phyloP scores from a whole-genome alignment of 2,797 vertebrate genomes.

The Periparus ater region DNA sequence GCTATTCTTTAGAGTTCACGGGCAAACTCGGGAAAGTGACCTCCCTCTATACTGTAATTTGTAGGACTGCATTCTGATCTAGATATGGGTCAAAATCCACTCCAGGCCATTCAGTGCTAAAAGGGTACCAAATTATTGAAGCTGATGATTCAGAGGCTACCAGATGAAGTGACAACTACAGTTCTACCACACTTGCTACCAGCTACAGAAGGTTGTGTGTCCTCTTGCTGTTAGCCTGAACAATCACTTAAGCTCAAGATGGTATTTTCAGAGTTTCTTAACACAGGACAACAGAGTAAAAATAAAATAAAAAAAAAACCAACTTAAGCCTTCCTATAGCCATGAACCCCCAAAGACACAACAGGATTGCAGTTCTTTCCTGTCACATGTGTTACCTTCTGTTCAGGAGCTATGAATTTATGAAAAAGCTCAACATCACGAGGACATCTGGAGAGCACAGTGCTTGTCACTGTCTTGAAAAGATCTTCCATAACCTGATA shows the following conservation, averaged over 20 bases:
- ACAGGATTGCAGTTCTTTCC: background rate
- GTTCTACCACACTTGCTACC: background rate
- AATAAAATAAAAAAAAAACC: no score
- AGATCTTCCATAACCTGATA: slow-evolving; percentile 90
- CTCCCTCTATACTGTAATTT: background rate
- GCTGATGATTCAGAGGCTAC: background rate
- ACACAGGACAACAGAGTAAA: background rate
- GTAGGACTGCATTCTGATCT: background rate
- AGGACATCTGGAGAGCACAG: slow-evolving; percentile 82
- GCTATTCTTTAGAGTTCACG: background rate
- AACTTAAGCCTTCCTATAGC: background rate
- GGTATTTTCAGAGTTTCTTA: background rate
- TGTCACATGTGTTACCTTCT: slow-evolving; percentile 80
- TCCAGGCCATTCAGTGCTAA: background rate
- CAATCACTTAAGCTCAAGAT: background rate
- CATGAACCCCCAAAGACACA: background rate
- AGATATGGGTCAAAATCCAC: background rate
- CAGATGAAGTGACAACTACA: background rate
- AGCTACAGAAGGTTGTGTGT: background rate
- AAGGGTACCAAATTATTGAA: background rate
- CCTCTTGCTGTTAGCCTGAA: background rate
- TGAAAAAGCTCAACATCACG: slow-evolving; percentile 89
- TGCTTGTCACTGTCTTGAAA: slow-evolving; percentile 83
- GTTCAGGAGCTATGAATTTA: slow-evolving; percentile 85
- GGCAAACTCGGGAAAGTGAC: background rate